Percentiles rank a stretch among this genome's conserved stretches.
Conservation (phyloP, 1,140 invertebrate genomes). For the Papilio polyxenes region DNA sequence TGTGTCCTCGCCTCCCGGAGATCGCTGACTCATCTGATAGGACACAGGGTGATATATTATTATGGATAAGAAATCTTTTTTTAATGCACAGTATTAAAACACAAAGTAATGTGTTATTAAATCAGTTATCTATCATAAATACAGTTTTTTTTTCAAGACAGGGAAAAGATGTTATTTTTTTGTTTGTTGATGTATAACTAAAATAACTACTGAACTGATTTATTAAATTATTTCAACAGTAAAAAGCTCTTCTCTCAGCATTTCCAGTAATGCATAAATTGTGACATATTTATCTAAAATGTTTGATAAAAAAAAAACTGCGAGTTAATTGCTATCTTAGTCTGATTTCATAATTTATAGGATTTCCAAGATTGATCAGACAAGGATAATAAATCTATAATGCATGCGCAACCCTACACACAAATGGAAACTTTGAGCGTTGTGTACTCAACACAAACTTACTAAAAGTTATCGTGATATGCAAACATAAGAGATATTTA, state of each 20-base stretch:
- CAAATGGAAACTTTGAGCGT: slow-evolving; percentile 29
- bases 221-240: background rate
- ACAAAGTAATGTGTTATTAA: background rate
- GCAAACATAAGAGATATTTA: slow-evolving; percentile 47
- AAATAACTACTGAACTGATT: too few relatives aligned
- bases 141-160: too few relatives aligned
- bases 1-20: background rate
- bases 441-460: slow-evolving; percentile 40
- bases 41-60: background rate
- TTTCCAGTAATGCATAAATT: too few relatives aligned
- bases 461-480: slow-evolving; percentile 41
- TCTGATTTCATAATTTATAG: background rate
- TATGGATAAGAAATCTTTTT: background rate
- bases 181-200: too few relatives aligned
- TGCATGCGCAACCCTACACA: slow-evolving; percentile 24
- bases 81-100: background rate
- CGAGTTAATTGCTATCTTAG: background rate
- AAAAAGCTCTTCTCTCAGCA: background rate
- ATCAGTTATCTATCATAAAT: too few relatives aligned
- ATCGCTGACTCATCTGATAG: slow-evolving; percentile 11
- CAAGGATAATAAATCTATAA: background rate
- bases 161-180: too few relatives aligned
- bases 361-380: background rate
- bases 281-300: too few relatives aligned
- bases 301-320: too few relatives aligned